Conservation (phyloP, 2,888 invertebrate genomes). For the Dynastes tityus region DNA sequence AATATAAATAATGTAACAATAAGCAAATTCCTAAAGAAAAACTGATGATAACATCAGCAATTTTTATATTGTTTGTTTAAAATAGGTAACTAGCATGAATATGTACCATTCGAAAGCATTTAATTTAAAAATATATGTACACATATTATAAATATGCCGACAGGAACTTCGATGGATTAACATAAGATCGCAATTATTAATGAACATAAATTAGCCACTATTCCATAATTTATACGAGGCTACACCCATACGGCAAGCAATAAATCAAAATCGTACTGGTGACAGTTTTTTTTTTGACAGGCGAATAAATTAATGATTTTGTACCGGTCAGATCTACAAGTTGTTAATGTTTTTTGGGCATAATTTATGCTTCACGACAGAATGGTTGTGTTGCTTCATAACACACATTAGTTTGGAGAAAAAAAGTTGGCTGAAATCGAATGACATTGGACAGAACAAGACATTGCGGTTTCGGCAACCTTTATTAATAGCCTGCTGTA, state of each 20-base stretch:
- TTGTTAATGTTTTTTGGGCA: conserved; percentile 5
- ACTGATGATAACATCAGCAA: too few species aligned
- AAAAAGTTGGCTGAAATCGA: conserved; percentile 15
- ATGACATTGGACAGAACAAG: conserved; percentile 15
- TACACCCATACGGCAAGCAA: conserved; percentile 21
- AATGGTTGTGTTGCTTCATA: conserved; percentile 9
- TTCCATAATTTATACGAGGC: conserved; percentile 14
- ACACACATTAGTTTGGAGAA: conserved; percentile 1
- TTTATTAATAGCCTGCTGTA: conserved; percentile 13
- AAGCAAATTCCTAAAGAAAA: not conserved
- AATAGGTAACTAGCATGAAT: too few species aligned
- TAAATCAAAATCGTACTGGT: conserved; percentile 37
- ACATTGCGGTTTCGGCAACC: not conserved
- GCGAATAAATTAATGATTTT: conserved; percentile 31
- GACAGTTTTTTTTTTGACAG: conserved; percentile 28
- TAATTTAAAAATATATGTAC: too few species aligned
- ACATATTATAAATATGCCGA: not conserved
- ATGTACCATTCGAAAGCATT: too few species aligned
- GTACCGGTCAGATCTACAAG: not conserved
- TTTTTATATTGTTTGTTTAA: too few species aligned
- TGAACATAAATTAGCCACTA: conserved; percentile 26
- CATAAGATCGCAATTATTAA: conserved; percentile 32
- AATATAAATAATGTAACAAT: conserved; percentile 12
- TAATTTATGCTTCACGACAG: conserved; percentile 28
- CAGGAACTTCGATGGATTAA: conserved; percentile 22